phyloP scores from a whole-genome alignment of 2,888 invertebrate species.

The Uloborus plumipes region DNA sequence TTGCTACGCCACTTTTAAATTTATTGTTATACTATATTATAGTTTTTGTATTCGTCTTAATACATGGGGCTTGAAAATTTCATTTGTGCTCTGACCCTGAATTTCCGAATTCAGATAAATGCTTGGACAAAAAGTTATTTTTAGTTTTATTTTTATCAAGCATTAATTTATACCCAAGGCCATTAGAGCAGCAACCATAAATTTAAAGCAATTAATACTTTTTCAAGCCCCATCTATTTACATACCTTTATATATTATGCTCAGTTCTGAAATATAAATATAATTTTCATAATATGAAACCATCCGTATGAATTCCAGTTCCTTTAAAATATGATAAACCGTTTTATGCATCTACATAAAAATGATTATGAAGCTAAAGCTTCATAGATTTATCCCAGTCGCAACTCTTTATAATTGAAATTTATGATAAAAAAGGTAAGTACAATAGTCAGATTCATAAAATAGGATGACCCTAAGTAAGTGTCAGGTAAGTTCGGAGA shows the following conservation, averaged over 20 bases:
- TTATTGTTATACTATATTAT: constrained; percentile 26
- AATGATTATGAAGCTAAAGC: background rate
- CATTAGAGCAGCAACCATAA: constrained; percentile 29
- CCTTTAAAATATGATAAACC: no score
- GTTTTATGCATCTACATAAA: no score
- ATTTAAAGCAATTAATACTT: background rate
- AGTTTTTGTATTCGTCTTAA: constrained; percentile 20
- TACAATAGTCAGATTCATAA: constrained; percentile 1
- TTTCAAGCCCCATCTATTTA: constrained; percentile 20
- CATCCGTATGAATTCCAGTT: no score
- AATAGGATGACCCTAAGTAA: constrained; percentile 17
- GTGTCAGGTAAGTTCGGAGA: constrained; percentile 23
- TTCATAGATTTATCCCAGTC: background rate
- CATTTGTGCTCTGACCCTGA: background rate
- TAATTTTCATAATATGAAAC: no score
- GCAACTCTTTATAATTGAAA: background rate
- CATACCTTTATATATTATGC: no score
- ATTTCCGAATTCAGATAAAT: no score
- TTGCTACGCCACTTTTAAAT: constrained; percentile 61
- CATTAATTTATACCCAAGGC: constrained; percentile 34
- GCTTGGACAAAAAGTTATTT: background rate
- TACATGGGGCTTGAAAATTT: constrained; percentile 49
- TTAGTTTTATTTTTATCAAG: background rate
- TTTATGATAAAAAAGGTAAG: constrained; percentile 24
- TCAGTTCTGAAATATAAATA: no score